Percentiles rank a stretch among this genome's conserved stretches.
Conservation (phyloP, 2,888 invertebrate genomes). For the Sylvicola fuscatus region DNA sequence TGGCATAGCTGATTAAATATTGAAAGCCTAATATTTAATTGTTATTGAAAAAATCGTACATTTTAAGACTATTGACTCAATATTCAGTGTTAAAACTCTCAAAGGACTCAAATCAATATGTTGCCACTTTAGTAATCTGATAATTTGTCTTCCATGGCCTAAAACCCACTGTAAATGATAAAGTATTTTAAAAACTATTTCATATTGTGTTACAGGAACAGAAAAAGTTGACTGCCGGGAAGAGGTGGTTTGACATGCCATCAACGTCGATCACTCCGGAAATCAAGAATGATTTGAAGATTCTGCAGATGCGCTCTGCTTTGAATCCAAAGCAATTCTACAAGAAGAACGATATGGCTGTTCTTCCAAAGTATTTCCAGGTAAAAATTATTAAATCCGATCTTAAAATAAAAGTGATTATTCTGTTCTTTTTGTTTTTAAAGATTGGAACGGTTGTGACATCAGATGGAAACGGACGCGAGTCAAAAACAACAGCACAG, state of each 20-base stretch:
- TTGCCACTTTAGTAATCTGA: conserved; percentile 29
- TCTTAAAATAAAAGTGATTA: conserved; percentile 3
- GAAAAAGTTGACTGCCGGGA: conserved; percentile 82
- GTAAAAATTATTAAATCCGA: conserved; percentile 23
- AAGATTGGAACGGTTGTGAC: conserved; percentile 67
- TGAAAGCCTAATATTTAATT: background rate
- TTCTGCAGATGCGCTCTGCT: conserved; percentile 81
- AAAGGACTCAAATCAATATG: conserved; percentile 10
- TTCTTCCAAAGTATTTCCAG: conserved; percentile 84
- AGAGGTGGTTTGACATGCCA: conserved; percentile 74
- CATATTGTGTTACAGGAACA: conserved; percentile 39
- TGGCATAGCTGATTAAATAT: background rate
- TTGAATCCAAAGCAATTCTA: conserved; percentile 89
- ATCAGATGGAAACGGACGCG: conserved; percentile 60
- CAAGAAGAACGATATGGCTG: conserved; percentile 75
- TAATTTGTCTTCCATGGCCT: background rate
- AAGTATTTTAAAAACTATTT: conserved; percentile 4
- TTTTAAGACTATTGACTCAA: background rate
- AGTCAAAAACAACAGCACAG: conserved; percentile 67
- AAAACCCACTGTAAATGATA: too few species aligned
- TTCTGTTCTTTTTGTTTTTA: conserved; percentile 9
- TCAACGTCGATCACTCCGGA: conserved; percentile 82
- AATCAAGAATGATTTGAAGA: conserved; percentile 64
- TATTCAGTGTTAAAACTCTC: background rate
- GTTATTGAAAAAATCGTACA: background rate